These are phyloP conservation scores for Prunella fulvescens DNA, from an alignment of 2,113 vertebrate genomes.

Conservation along the genomic window DNA sequence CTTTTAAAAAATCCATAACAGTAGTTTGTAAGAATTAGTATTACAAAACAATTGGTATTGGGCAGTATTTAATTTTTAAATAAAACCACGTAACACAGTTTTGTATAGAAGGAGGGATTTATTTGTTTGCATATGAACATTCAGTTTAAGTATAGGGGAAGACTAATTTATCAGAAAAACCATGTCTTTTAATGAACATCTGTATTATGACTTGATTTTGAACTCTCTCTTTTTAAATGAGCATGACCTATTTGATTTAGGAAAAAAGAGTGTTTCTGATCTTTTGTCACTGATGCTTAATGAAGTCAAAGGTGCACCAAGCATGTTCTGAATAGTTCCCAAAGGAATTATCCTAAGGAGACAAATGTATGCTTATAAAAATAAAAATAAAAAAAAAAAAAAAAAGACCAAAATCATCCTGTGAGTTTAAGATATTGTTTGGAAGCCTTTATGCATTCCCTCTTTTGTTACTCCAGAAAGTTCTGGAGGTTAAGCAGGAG, in stretches of 20 bases:
- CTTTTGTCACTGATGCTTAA: not conserved
- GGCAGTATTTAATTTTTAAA: not conserved
- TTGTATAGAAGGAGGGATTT: not conserved
- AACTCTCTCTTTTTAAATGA: not conserved
- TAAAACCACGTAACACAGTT: not conserved
- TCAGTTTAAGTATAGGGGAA: not conserved
- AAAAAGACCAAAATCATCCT: not conserved
- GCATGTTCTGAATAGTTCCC: not conserved
- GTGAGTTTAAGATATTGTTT: not conserved
- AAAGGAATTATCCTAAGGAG: not conserved
- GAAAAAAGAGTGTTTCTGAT: not conserved
- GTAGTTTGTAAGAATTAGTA: not conserved
- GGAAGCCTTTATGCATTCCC: not conserved
- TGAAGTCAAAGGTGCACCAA: not conserved
- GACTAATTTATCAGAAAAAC: not conserved
- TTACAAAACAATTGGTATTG: not conserved
- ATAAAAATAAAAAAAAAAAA: not conserved
- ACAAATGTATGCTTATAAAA: not conserved
- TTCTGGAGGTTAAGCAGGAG: not conserved
- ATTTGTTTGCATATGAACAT: not conserved
- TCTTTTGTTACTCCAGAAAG: not conserved
- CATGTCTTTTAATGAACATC: not conserved
- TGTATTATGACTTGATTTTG: not conserved
- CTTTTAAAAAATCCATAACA: not conserved
- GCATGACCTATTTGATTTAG: not conserved